A percentile compares a stretch with the other conserved stretches of the same genome.
These are phyloP conservation scores for Patiria miniata DNA, from an alignment of 35 echinoderm and acorn worm species.

Conservation along the genomic window DNA sequence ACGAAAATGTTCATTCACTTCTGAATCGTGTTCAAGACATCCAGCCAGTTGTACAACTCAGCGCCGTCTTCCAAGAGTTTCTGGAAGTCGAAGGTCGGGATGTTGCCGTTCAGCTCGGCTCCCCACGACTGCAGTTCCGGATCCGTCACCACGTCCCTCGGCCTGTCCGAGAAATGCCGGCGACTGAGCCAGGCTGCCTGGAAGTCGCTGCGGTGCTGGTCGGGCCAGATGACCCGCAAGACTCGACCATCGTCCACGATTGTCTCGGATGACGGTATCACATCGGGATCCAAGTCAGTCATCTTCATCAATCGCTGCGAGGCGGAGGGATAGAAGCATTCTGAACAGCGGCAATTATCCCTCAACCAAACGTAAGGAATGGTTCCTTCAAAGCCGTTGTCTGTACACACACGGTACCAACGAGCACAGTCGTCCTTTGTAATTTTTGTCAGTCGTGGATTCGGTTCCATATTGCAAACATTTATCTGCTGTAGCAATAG, in stretches of 20 bases:
- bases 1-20: constrained; percentile 22
- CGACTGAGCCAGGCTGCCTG: background rate
- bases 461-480: no score
- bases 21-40: background rate
- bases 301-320: background rate
- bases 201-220: constrained; percentile 25
- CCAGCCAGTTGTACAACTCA: constrained; percentile 29
- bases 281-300: constrained; percentile 27
- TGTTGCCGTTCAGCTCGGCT: background rate
- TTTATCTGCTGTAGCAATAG: no score
- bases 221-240: constrained; percentile 28
- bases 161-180: background rate
- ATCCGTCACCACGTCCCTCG: background rate
- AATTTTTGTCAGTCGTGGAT: background rate
- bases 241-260: background rate
- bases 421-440: constrained; percentile 6
- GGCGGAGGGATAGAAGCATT: constrained; percentile 38
- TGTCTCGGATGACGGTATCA: constrained; percentile 2
- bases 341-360: constrained; percentile 54
- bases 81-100: constrained; percentile 28
- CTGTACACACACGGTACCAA: background rate
- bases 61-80: background rate
- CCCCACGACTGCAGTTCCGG: constrained; percentile 21
- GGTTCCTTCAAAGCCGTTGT: constrained; percentile 11
- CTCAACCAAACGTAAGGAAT: constrained; percentile 65